Base-by-base conservation (phyloP, 2,113 vertebrate genomes). In the Asarcornis scutulata region DNA sequence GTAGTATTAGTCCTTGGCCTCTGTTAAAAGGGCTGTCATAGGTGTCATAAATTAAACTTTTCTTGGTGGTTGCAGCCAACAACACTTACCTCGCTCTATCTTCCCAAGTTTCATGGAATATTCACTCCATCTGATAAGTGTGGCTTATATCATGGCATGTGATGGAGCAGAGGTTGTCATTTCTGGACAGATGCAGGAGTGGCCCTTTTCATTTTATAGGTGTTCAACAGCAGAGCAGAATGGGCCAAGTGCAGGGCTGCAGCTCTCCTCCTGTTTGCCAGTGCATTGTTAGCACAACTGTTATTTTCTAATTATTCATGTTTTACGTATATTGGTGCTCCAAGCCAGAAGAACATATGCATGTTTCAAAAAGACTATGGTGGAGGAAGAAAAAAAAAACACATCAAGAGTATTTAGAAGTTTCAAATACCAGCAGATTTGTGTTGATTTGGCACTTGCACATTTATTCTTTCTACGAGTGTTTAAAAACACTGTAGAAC, bases 101-200 rank as follows among this genome's bases (percentile, higher is more conserved):
- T 50, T 68, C 66, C 6, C 13, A 16, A 3, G 18, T 68, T 46
- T n/a, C 16, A 15, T 25, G 32, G n/a, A 21, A 31, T 48, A 6
- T 18, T 78, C 34, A 17, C 26, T 78, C 7, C n/a, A 10, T 52
- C 42, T 78, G 23, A 12, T 42, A 1, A 14, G 59, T 29, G 67
- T 31, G 44, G 40, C 72, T 56, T 77, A 27, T 3, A 3, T 32
- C 38, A 11, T 1, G 4, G 56, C 20, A 7, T 1, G 0, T 3
- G 29, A 31, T 0, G 9, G 46, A 36, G 77, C 52, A 29, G 53
- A 32, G 55, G 40, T 4, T 38, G 25, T 36, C 4, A 8, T 36
- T 31, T 36, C 44, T 48, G 31, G 13, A 3, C 2, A 34, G 55
- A 42, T 53, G 48, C 62, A 18, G 48, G 82, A 71, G 4, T 42